Evolutionary conservation across 2,797 vertebrate species (phyloP).

Genomic region (Rhabdomys pumilio): DNA sequence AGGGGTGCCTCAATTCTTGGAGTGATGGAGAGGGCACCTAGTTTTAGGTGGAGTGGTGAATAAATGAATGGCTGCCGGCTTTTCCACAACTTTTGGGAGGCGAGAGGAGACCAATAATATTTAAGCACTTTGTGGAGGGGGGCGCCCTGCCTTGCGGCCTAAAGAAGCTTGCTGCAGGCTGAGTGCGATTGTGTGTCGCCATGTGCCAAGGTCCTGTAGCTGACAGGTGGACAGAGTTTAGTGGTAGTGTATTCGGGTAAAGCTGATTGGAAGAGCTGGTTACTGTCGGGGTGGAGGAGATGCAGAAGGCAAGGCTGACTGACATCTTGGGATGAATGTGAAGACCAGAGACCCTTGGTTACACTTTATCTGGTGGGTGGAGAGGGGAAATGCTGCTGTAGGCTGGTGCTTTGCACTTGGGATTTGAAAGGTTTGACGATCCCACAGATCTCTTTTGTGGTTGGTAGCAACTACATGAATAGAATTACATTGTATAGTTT

Average conservation of each 20-base stretch:
- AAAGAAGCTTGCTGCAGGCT: background rate
- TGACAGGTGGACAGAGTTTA: background rate
- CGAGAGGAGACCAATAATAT: background rate
- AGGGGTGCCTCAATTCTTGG: background rate
- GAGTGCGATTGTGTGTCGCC: background rate
- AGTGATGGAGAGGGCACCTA: background rate
- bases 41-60: background rate
- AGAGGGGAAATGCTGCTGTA: background rate
- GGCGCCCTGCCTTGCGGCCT: background rate
- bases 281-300: background rate
- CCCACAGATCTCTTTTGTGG: background rate
- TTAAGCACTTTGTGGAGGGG: background rate
- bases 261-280: background rate
- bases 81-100: background rate
- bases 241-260: accelerated
- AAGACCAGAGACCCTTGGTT: background rate
- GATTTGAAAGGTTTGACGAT: background rate
- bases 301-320: background rate
- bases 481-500: background rate
- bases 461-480: background rate
- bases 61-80: background rate
- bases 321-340: background rate
- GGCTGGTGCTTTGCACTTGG: background rate
- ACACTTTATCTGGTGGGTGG: background rate
- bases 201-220: background rate